These are phyloP conservation scores for Seriola dumerili DNA, from an alignment of 2,113 vertebrate species.

Conservation along the genomic window DNA sequence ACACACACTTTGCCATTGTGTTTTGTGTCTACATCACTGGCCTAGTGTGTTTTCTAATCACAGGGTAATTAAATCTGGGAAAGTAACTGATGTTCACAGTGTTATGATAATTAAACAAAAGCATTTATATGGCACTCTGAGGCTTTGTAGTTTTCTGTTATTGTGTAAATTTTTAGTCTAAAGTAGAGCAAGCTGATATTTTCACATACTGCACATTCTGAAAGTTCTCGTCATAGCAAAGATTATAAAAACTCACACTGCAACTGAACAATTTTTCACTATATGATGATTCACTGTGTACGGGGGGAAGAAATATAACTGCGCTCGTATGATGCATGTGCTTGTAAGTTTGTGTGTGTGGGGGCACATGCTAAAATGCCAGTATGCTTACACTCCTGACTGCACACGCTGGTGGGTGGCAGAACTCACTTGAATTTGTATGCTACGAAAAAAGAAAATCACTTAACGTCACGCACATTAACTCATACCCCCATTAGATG, in stretches of 20 bases:
- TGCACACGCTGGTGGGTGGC: slow-evolving; percentile 31
- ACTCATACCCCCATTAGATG: slow-evolving; percentile 58
- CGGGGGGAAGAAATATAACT: background rate
- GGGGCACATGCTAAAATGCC: slow-evolving; percentile 1
- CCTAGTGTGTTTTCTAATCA: background rate
- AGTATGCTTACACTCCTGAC: background rate
- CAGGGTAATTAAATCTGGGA: slow-evolving; percentile 1
- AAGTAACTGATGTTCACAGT: slow-evolving; percentile 11
- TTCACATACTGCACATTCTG: background rate
- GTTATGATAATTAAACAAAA: background rate
- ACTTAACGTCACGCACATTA: slow-evolving; percentile 58
- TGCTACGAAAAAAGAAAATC: slow-evolving; percentile 29
- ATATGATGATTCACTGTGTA: background rate
- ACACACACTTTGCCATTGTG: background rate
- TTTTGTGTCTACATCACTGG: background rate
- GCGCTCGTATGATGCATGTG: background rate
- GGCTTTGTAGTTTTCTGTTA: background rate
- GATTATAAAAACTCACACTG: slow-evolving; percentile 7
- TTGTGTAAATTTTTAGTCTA: background rate
- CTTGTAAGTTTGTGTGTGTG: slow-evolving; percentile 10
- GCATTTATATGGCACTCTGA: background rate
- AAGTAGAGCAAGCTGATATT: background rate
- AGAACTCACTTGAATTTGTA: slow-evolving; percentile 38
- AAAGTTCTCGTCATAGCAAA: background rate
- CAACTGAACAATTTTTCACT: background rate